A percentile compares a stretch with the other conserved stretches of the same genome.
phyloP scores from a whole-genome alignment of 2,888 invertebrate genomes.

The Eupithecia exiguata region DNA sequence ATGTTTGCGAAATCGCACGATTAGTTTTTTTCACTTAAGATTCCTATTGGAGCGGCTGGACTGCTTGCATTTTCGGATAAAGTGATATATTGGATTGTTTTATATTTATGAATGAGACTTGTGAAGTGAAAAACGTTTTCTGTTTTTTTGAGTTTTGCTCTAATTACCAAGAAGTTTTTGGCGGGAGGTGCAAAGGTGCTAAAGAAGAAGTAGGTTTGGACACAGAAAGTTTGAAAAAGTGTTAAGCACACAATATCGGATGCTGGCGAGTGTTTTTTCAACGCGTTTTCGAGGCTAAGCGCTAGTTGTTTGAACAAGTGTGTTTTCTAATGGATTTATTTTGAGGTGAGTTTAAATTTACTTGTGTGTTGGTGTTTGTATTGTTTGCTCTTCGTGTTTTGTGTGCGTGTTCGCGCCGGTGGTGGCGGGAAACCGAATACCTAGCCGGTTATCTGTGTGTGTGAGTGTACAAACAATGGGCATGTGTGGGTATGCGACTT shows the following conservation, averaged over 20 bases:
- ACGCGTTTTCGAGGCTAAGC: conserved; percentile 84
- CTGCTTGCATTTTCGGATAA: conserved; percentile 56
- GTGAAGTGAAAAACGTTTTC: conserved; percentile 42
- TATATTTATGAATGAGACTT: conserved; percentile 33
- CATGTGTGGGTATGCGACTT: conserved; percentile 74
- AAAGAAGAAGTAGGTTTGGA: conserved; percentile 64
- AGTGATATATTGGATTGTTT: conserved; percentile 48
- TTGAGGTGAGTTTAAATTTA: conserved; percentile 85
- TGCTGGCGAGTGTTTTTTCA: conserved; percentile 81
- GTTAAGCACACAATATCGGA: conserved; percentile 74
- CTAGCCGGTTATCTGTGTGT: conserved; percentile 73
- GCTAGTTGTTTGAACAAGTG: conserved; percentile 84
- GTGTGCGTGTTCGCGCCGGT: conserved; percentile 81
- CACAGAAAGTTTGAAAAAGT: conserved; percentile 81
- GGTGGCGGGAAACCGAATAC: conserved; percentile 83
- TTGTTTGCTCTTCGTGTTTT: conserved; percentile 81
- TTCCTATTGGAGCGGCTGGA: conserved; percentile 59
- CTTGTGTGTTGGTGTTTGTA: conserved; percentile 83
- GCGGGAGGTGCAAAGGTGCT: conserved; percentile 68
- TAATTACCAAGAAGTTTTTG: conserved; percentile 59
- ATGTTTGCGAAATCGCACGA: conserved; percentile 60
- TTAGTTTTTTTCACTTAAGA: conserved; percentile 57
- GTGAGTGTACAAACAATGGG: conserved; percentile 76
- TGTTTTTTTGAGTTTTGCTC: conserved; percentile 53
- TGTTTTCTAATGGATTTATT: conserved; percentile 85